A percentile compares a stretch with the other conserved stretches of the same genome.
phyloP scores from a whole-genome alignment of 2,888 invertebrate species.

The Neoscelio sp. region DNA sequence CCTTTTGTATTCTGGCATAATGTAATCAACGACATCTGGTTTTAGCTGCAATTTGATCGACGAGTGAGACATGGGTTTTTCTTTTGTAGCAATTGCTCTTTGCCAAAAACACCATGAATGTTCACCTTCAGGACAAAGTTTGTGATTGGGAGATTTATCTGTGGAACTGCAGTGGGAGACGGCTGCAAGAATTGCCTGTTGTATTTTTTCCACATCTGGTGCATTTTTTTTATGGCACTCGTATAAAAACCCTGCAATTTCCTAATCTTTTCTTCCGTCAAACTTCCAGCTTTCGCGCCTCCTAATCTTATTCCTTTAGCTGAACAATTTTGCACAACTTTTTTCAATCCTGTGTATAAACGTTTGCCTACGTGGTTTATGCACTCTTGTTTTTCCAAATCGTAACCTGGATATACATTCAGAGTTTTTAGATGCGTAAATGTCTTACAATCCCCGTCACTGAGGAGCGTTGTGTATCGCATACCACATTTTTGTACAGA shows the following conservation, averaged over 20 bases:
- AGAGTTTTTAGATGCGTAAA: neutral
- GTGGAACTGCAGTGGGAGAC: conserved; percentile 47
- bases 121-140: neutral
- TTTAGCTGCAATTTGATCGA: conserved; percentile 1
- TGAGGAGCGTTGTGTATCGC: conserved; percentile 20
- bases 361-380: conserved; percentile 22
- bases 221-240: conserved; percentile 52
- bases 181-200: conserved; percentile 49
- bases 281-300: conserved; percentile 16
- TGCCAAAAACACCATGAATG: conserved; percentile 31
- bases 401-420: conserved; percentile 12
- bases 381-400: neutral
- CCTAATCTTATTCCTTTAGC: conserved; percentile 1
- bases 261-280: conserved; percentile 22
- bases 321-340: conserved; percentile 2
- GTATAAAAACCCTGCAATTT: conserved; percentile 26
- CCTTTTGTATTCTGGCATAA: conserved; percentile 8
- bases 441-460: conserved; percentile 12
- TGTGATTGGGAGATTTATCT: conserved; percentile 23
- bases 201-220: conserved; percentile 38
- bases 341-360: conserved; percentile 8
- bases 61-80: neutral
- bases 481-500: conserved; percentile 22
- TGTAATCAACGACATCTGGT: conserved; percentile 1
- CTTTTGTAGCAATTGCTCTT: conserved; percentile 8